Evolutionary conservation across 2,888 invertebrate genomes (phyloP).

Genomic region (Nycteola revayana): DNA sequence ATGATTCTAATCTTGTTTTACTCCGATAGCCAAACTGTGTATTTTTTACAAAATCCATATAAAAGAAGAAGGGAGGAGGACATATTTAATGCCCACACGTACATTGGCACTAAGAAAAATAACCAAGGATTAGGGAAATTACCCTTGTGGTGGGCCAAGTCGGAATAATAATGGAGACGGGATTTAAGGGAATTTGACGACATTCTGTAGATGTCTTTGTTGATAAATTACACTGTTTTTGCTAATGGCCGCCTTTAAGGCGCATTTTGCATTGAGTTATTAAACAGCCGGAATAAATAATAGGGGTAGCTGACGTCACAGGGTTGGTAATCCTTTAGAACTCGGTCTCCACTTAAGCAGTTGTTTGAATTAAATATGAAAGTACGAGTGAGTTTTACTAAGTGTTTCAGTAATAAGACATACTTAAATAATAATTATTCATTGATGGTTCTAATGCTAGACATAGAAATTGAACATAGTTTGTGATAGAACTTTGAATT

Average conservation of each 20-base stretch:
- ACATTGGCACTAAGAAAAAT: too few species aligned
- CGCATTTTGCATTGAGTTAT: slow-evolving; percentile 40
- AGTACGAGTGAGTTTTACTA: too few species aligned
- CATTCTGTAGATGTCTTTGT: slow-evolving; percentile 58
- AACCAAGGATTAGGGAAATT: slow-evolving; percentile 61
- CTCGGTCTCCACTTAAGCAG: background rate
- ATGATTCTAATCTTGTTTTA: too few species aligned
- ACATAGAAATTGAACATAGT: too few species aligned
- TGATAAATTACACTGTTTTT: slow-evolving; percentile 75
- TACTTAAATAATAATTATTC: too few species aligned
- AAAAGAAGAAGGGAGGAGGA: too few species aligned
- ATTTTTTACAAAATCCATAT: too few species aligned
- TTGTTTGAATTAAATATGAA: too few species aligned
- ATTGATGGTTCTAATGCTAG: too few species aligned
- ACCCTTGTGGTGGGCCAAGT: slow-evolving; percentile 57
- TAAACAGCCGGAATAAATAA: slow-evolving; percentile 23
- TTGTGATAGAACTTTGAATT: too few species aligned
- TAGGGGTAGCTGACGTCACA: slow-evolving; percentile 3
- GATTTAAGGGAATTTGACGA: slow-evolving; percentile 57
- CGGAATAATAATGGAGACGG: slow-evolving; percentile 67
- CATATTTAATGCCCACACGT: background rate
- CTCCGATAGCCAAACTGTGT: too few species aligned
- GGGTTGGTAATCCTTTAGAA: slow-evolving; percentile 10
- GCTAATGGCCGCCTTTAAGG: slow-evolving; percentile 59
- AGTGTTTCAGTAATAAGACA: too few species aligned